Base-by-base conservation (phyloP, 2,797 vertebrate species). In the Gallinago solitaria region DNA sequence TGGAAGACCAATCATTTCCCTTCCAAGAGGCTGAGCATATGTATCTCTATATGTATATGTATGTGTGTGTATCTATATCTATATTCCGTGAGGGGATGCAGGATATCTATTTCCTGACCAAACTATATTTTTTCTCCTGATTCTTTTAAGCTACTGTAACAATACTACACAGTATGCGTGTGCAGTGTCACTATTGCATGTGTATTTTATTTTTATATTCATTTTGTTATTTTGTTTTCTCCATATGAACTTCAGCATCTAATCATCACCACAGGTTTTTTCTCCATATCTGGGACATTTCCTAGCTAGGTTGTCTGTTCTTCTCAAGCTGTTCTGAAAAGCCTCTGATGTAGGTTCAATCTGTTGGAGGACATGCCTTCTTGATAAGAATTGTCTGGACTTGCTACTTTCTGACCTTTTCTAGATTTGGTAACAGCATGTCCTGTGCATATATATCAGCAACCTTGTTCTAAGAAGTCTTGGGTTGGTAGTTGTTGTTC, bases 1-100 rank as follows among this genome's bases (percentile, higher is more conserved):
- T 75, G n/a, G 25, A 76, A 90, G 50, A 85, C 45, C 35, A 65
- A 77, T 50, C 5, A 9, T 47, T 79, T 84, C 6, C 59, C 32
- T 82, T 90, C 41, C 20, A 50, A 68, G 84, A 48, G 23, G 35
- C 51, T 70, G 60, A 82, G 53, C 32, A 5, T 39, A 57, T 30
- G 5, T 75, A 7, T 70, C 5, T 88, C 1, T 43, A 1, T 27
- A 8, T 59, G 13, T 56, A 3, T 43, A 9, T 45, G 1, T 48
- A 0, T 53, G 1, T 60, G 1, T 56, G 3, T 76, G 1, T 82
- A 2, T 30, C 17, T 28, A 53, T 48, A 0, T 51, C 2, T 41
- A 19, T 50, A 54, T 85, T 79, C 35, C 30, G 20, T 67, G 13
- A 43, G 63, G 23, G 6, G 6, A 53, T 74, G 17, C 45, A 78